Percentiles rank a stretch among this genome's conserved stretches.
Conservation (phyloP, 2,888 invertebrate genomes). For the Tridacna crocea region DNA sequence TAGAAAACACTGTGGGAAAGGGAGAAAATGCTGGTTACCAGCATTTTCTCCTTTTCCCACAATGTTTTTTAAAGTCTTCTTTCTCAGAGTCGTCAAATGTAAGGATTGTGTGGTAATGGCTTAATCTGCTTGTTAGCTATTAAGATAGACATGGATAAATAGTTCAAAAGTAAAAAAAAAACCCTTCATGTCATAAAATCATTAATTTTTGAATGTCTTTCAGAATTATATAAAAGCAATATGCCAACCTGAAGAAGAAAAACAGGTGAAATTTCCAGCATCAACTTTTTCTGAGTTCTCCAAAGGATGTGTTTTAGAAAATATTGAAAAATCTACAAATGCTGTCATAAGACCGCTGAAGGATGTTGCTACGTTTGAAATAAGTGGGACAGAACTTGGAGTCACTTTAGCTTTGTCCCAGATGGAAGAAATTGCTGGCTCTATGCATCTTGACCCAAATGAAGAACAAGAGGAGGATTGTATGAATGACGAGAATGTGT, state of each 20-base stretch:
- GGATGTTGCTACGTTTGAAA: conserved; percentile 63
- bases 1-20: too few species aligned
- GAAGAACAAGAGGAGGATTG: neutral
- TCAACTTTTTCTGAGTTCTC: conserved; percentile 49
- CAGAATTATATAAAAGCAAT: conserved; percentile 74
- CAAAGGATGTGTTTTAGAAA: conserved; percentile 58
- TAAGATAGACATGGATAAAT: too few species aligned
- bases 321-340: conserved; percentile 72
- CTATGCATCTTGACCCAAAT: conserved; percentile 36
- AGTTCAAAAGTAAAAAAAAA: too few species aligned
- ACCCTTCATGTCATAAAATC: too few species aligned
- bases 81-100: too few species aligned
- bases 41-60: too few species aligned
- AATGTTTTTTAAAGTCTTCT: too few species aligned
- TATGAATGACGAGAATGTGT: conserved; percentile 31
- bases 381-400: conserved; percentile 72
- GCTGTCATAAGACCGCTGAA: conserved; percentile 62
- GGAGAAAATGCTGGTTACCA: too few species aligned
- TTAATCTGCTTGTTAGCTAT: too few species aligned
- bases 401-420: conserved; percentile 78
- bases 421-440: conserved; percentile 72
- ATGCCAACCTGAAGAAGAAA: conserved; percentile 66
- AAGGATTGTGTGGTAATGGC: too few species aligned
- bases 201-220: too few species aligned
- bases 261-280: conserved; percentile 62